These are phyloP conservation scores for Microhierax caerulescens DNA, from an alignment of 2,797 vertebrate species.

Conservation along the genomic window DNA sequence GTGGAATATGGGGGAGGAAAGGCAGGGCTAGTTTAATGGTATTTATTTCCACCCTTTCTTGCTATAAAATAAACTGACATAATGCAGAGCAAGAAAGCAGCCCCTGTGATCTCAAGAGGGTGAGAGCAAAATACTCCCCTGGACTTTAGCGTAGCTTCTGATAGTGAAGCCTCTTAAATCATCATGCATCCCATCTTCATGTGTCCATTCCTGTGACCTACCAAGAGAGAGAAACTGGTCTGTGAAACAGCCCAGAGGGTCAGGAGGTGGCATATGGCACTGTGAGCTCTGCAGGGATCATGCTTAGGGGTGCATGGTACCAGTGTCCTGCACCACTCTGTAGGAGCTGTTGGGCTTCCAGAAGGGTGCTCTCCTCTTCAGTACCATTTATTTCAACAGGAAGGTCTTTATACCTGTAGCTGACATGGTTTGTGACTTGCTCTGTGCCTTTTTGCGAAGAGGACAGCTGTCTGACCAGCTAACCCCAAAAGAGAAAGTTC, in stretches of 20 bases:
- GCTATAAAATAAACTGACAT: conserved; percentile 40
- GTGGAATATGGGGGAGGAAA: background rate
- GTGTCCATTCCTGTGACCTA: background rate
- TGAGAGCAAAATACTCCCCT: background rate
- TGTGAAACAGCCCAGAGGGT: background rate
- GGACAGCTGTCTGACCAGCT: background rate
- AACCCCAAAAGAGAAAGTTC: background rate
- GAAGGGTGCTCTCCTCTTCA: background rate
- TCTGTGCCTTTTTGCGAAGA: background rate
- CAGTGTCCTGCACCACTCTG: background rate
- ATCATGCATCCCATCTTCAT: background rate
- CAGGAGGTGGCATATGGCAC: background rate
- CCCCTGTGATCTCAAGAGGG: background rate
- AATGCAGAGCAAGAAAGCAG: conserved; percentile 19
- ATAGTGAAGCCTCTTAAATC: background rate
- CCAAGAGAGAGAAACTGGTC: background rate
- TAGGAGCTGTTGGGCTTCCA: background rate
- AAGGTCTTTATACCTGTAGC: background rate
- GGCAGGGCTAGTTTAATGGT: background rate
- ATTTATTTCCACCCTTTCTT: conserved; percentile 20
- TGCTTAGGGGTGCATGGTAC: accelerated
- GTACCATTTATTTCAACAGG: background rate
- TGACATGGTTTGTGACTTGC: accelerated
- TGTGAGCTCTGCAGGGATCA: background rate
- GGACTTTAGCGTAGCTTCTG: background rate